These are phyloP conservation scores for Apteryx mantelli DNA, from an alignment of 2,113 vertebrate genomes.

Conservation along the genomic window DNA sequence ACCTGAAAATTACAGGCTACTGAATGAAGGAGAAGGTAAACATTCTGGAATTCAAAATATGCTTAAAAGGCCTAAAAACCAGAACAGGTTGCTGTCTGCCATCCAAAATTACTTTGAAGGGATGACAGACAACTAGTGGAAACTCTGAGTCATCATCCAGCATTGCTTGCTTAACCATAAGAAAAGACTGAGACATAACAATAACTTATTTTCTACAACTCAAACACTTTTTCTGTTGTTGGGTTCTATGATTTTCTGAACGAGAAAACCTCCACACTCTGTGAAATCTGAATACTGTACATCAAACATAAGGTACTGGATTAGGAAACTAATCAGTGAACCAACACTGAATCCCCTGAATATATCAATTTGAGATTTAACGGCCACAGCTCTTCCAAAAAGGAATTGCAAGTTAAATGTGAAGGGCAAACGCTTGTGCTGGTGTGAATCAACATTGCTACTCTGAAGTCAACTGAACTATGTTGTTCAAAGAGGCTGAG, in stretches of 20 bases:
- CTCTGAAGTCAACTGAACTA: background rate
- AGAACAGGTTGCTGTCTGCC: background rate
- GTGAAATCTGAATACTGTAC: background rate
- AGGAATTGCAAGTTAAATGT: background rate
- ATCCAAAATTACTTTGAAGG: slow-evolving; percentile 19
- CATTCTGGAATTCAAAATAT: slow-evolving; percentile 25
- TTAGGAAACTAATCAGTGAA: background rate
- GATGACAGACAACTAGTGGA: background rate
- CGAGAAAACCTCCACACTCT: background rate
- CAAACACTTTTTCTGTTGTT: background rate
- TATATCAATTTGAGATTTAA: background rate
- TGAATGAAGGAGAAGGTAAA: background rate
- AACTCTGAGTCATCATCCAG: slow-evolving; percentile 16
- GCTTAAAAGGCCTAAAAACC: background rate
- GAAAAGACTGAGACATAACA: background rate
- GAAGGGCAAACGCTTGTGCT: background rate
- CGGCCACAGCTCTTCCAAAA: background rate
- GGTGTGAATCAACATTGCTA: background rate
- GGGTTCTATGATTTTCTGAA: background rate
- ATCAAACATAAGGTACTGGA: background rate
- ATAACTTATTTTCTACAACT: background rate
- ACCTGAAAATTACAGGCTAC: slow-evolving; percentile 28
- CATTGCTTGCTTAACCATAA: background rate
- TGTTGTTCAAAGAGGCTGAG: background rate
- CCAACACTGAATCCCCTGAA: background rate